Evolutionary conservation across 2,888 invertebrate genomes (phyloP), one percentile per base, ranked within the genome.

Genomic region (Fragum sueziense): DNA sequence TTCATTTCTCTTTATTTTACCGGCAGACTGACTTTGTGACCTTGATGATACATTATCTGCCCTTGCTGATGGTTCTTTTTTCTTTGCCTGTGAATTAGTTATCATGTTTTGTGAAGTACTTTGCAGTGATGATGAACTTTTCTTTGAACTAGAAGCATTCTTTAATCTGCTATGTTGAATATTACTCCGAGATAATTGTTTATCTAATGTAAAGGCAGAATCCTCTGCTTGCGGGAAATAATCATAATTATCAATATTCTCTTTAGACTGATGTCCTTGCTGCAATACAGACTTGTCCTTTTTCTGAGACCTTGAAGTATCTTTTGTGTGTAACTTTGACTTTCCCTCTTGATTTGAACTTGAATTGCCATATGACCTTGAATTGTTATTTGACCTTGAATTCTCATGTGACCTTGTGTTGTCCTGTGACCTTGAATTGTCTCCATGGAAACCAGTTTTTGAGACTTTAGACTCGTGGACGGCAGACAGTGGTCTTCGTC

Each of bases 401-500:
- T n/a, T n/a, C n/a, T n/a, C n/a, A n/a, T n/a, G n/a, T n/a, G n/a
- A n/a, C n/a, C n/a, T n/a, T n/a, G n/a, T n/a, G n/a, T n/a, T n/a
- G n/a, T n/a, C 14, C 6, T 37, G 14, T 47, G 47, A 47, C 47
- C 47, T 47, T 47, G 47, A 47, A 47, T 22, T 41, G 4, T 65
- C 25, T 52, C 11, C 25, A 22, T n/a, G 41, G 52, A 9, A 17
- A 1, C n/a, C 11, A 2, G 41, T 22, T 33, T 73, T 59, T 20
- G 57, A 54, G n/a, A 52, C 34, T n/a, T 22, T 41, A 25, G 61
- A 61, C 51, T 72, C 72, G 14, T 31, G 61, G 11, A 59, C 41
- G n/a, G 74, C 37, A 25, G 79, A 67, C 4, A 74, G n/a, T 2
- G 82, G 78, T 33, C 82, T 68, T 57, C 74, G 62, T 29, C 82